phyloP scores from a whole-genome alignment of 1,140 invertebrate genomes.

The Neodiprion lecontei region DNA sequence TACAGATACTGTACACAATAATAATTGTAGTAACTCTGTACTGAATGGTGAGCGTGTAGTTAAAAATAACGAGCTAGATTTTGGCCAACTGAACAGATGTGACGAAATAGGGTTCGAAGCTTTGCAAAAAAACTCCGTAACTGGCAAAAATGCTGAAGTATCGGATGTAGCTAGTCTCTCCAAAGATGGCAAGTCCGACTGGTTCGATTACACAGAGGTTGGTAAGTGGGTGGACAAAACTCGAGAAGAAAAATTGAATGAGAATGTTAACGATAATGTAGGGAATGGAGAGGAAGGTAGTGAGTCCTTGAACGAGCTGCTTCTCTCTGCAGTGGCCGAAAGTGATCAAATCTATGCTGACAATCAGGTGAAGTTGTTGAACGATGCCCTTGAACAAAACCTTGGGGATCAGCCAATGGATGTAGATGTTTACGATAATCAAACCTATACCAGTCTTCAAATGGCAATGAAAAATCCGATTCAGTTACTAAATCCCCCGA shows the following conservation, averaged over 20 bases:
- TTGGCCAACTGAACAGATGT: background rate
- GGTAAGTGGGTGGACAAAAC: constrained; percentile 49
- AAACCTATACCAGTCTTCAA: constrained; percentile 83
- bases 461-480: constrained; percentile 87
- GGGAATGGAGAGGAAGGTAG: constrained; percentile 52
- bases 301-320: constrained; percentile 71
- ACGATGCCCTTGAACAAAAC: constrained; percentile 33
- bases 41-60: constrained; percentile 14
- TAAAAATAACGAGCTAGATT: constrained; percentile 21
- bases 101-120: background rate
- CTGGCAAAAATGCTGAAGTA: constrained; percentile 16
- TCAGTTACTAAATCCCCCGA: constrained; percentile 60
- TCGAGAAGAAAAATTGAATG: constrained; percentile 43
- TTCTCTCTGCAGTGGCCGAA: constrained; percentile 73
- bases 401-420: constrained; percentile 54
- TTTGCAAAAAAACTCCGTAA: constrained; percentile 13
- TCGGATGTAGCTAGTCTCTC: constrained; percentile 12
- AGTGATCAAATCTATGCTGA: constrained; percentile 80
- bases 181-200: constrained; percentile 39
- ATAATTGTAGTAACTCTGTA: constrained; percentile 19
- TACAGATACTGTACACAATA: background rate
- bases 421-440: constrained; percentile 74
- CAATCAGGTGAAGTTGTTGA: constrained; percentile 60
- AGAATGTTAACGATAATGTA: constrained; percentile 36
- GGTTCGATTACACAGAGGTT: constrained; percentile 56